Evolutionary conservation across 1,140 invertebrate species (phyloP).

Genomic region (Hirudo medicinalis): DNA sequence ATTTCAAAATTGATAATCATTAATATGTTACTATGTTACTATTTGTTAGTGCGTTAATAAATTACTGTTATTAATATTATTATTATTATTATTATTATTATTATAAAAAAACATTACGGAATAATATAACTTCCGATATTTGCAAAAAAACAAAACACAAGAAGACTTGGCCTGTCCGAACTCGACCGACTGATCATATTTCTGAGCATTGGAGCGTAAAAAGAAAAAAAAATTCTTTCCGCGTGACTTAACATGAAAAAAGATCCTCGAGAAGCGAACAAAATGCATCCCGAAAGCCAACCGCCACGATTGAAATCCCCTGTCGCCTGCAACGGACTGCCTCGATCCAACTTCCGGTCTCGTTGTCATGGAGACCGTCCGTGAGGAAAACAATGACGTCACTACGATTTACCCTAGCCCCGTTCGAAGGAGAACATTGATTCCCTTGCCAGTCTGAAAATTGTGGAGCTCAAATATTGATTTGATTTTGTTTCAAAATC

Average conservation of each 20-base stretch:
- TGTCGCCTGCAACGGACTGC: not conserved
- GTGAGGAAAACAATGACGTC: slow-evolving; percentile 8
- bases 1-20: too few relatives aligned
- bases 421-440: not conserved
- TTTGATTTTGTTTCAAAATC: not conserved
- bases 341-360: slow-evolving; percentile 6
- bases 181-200: too few relatives aligned
- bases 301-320: slow-evolving; percentile 13
- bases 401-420: not conserved
- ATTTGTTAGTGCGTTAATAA: too few relatives aligned
- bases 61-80: too few relatives aligned
- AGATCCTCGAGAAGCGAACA: not conserved
- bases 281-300: not conserved
- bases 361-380: slow-evolving; percentile 12
- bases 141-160: too few relatives aligned
- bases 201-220: not conserved
- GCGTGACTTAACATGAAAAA: not conserved
- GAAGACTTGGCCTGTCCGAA: too few relatives aligned
- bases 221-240: not conserved
- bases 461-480: not conserved
- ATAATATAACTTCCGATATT: too few relatives aligned
- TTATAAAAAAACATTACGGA: too few relatives aligned
- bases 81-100: too few relatives aligned
- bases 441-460: slow-evolving; percentile 8
- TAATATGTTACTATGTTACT: too few relatives aligned